Percentiles rank a stretch among this genome's conserved stretches.
Evolutionary conservation across 2,797 vertebrate species (phyloP).

Genomic region (Spinus pinus): DNA sequence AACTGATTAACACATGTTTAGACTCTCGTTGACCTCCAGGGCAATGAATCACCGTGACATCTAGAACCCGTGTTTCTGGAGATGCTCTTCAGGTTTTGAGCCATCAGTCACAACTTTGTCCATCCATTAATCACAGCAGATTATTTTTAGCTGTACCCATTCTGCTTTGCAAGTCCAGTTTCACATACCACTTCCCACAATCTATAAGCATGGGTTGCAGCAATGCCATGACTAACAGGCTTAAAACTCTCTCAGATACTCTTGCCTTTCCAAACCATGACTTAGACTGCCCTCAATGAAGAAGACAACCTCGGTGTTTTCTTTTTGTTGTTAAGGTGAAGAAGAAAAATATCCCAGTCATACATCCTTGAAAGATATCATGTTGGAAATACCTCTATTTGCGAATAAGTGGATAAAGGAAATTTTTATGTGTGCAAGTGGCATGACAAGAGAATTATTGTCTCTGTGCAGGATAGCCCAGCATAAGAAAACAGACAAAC

Average conservation of each 20-base stretch:
- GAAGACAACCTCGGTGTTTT: background rate
- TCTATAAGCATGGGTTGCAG: background rate
- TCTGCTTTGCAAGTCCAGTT: background rate
- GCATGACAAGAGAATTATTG: background rate
- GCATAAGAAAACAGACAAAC: background rate
- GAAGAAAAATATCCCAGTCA: background rate
- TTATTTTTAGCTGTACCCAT: background rate
- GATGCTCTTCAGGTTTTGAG: rapidly evolving
- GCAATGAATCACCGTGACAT: background rate
- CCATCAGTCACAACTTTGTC: background rate
- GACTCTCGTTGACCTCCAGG: background rate
- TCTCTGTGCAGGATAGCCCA: background rate
- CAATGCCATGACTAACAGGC: background rate
- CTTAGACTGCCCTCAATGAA: background rate
- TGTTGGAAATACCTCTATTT: background rate
- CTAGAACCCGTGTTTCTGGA: rapidly evolving
- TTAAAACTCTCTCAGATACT: background rate
- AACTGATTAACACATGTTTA: background rate
- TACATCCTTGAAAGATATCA: background rate
- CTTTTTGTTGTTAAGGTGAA: background rate
- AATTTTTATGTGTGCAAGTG: background rate
- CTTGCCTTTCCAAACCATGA: background rate
- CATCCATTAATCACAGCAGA: background rate
- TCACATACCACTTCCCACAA: background rate
- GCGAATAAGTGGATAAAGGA: background rate